Conservation (phyloP, 2,113 vertebrate species). For the Limnothrissa miodon region DNA sequence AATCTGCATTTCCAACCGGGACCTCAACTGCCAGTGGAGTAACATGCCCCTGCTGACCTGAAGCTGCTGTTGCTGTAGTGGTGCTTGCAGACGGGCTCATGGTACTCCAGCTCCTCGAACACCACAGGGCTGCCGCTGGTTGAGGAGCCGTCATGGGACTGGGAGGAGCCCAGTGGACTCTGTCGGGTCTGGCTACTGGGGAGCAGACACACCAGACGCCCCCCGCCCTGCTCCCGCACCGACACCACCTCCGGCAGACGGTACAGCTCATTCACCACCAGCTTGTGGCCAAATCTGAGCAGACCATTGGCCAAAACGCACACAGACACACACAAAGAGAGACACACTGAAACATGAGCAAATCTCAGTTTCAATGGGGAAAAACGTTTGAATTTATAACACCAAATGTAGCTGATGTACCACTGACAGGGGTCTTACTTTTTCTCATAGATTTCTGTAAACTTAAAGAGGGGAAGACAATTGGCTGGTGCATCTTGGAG, state of each 20-base stretch:
- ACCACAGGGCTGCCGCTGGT: constrained; percentile 89
- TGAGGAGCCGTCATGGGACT: constrained; percentile 87
- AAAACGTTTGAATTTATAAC: neutral
- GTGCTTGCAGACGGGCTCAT: constrained; percentile 88
- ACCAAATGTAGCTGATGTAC: no score
- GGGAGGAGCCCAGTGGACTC: constrained; percentile 89
- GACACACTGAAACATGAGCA: neutral
- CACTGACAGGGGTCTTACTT: constrained; percentile 78
- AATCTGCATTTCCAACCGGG: no score
- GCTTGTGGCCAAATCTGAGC: constrained; percentile 83
- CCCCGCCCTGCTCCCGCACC: constrained; percentile 86
- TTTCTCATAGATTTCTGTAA: constrained; percentile 94
- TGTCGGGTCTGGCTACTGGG: constrained; percentile 85
- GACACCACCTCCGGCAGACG: constrained; percentile 83
- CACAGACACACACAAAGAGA: neutral
- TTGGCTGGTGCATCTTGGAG: constrained; percentile 94
- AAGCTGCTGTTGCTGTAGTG: constrained; percentile 83
- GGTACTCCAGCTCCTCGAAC: constrained; percentile 95
- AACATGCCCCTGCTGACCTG: constrained; percentile 74
- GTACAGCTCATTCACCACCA: constrained; percentile 84
- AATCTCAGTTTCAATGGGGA: neutral
- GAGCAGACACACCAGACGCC: constrained; percentile 86
- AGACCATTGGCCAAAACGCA: neutral
- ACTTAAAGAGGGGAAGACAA: constrained; percentile 92
- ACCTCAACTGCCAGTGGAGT: no score